These are phyloP conservation scores for Chaetorhynchus papuensis DNA, from an alignment of 2,113 vertebrate genomes.

Conservation along the genomic window DNA sequence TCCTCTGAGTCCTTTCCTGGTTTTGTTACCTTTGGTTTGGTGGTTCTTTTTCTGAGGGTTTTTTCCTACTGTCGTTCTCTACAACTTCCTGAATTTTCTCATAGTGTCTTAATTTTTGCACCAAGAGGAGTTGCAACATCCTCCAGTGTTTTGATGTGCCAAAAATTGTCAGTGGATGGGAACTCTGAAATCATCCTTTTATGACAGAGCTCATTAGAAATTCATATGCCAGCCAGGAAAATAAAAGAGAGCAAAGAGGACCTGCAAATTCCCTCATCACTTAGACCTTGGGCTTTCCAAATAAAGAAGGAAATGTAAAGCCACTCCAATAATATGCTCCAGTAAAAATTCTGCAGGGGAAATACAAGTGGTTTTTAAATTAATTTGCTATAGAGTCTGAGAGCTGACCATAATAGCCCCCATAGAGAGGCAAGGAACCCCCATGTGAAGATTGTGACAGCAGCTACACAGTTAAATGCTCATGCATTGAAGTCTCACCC, in stretches of 20 bases:
- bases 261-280: background rate
- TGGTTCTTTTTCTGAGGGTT: background rate
- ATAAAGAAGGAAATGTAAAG: background rate
- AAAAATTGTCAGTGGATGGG: background rate
- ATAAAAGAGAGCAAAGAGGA: background rate
- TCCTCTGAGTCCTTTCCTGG: background rate
- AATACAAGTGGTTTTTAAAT: background rate
- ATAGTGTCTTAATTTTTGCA: background rate
- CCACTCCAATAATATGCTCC: background rate
- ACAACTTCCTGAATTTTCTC: background rate
- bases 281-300: background rate
- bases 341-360: background rate
- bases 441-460: background rate
- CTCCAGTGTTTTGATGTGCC: background rate
- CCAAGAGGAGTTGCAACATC: background rate
- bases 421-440: background rate
- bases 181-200: background rate
- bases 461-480: conserved; percentile 6
- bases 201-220: background rate
- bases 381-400: background rate
- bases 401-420: background rate
- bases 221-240: background rate
- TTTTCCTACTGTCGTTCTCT: background rate
- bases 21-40: background rate
- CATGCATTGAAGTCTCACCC: background rate